Percentiles rank a stretch among this genome's conserved stretches.
These are phyloP conservation scores for Aricia agestis DNA, from an alignment of 1,140 invertebrate genomes.

Conservation along the genomic window DNA sequence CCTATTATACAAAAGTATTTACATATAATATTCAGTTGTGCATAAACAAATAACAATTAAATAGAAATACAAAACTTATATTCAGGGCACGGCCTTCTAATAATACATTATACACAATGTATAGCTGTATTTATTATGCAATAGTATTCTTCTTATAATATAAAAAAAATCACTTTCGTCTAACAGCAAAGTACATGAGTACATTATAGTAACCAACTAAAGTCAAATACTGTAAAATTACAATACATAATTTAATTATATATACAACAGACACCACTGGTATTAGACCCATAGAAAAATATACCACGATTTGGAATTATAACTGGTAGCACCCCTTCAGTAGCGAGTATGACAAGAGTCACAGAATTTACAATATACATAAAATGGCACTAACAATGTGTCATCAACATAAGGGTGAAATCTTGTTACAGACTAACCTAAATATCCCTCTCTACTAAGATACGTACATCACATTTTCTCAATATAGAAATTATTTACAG, in stretches of 20 bases:
- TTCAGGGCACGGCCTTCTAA: conserved; percentile 64
- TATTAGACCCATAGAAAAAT: conserved; percentile 73
- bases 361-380: conserved; percentile 74
- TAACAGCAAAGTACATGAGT: conserved; percentile 69
- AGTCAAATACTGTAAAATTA: conserved; percentile 74
- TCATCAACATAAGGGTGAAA: conserved; percentile 72
- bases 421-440: conserved; percentile 76
- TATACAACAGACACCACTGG: conserved; percentile 75
- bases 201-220: conserved; percentile 72
- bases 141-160: conserved; percentile 60
- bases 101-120: conserved; percentile 66
- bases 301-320: conserved; percentile 77
- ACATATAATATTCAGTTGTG: conserved; percentile 78
- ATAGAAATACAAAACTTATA: conserved; percentile 73
- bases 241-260: conserved; percentile 67
- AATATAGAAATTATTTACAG: conserved; percentile 69
- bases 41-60: conserved; percentile 78
- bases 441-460: conserved; percentile 61
- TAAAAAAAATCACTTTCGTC: conserved; percentile 67
- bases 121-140: conserved; percentile 72
- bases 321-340: conserved; percentile 77
- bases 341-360: conserved; percentile 78
- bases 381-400: conserved; percentile 76
- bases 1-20: conserved; percentile 78
- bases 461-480: conserved; percentile 68